These are phyloP conservation scores for Rhizoglyphus robini DNA, from an alignment of 1,140 invertebrate species.

Conservation along the genomic window DNA sequence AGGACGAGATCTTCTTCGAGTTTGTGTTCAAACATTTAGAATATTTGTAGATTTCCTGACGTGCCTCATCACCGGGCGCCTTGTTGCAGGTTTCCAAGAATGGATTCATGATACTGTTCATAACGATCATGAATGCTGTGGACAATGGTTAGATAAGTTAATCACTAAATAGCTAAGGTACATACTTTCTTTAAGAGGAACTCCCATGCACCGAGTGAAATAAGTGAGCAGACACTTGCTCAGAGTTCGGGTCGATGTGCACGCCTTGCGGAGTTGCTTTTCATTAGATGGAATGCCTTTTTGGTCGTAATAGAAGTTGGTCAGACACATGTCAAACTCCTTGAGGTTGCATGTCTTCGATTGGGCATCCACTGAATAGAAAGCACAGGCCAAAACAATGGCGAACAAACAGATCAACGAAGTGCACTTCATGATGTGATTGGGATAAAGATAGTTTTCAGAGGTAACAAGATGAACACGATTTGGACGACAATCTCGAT, in stretches of 20 bases:
- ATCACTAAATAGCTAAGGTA: neutral
- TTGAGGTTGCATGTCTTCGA: neutral
- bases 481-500: no score
- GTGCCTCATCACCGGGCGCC: neutral
- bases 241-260: neutral
- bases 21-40: neutral
- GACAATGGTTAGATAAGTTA: neutral
- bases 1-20: neutral
- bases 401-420: neutral
- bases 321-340: constrained; percentile 6
- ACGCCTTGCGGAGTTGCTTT: neutral
- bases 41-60: neutral
- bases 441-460: no score
- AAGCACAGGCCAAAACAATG: neutral
- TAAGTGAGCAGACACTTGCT: neutral
- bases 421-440: no score
- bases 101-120: neutral
- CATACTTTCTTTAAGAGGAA: neutral
- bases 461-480: no score
- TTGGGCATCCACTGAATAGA: neutral
- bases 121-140: neutral
- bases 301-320: constrained; percentile 5
- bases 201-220: neutral
- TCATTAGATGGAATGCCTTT: neutral
- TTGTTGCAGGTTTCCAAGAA: neutral